Evolutionary conservation across 1,140 invertebrate species (phyloP), one percentile per base, ranked within the genome.

Genomic region (Dryas iulia): DNA sequence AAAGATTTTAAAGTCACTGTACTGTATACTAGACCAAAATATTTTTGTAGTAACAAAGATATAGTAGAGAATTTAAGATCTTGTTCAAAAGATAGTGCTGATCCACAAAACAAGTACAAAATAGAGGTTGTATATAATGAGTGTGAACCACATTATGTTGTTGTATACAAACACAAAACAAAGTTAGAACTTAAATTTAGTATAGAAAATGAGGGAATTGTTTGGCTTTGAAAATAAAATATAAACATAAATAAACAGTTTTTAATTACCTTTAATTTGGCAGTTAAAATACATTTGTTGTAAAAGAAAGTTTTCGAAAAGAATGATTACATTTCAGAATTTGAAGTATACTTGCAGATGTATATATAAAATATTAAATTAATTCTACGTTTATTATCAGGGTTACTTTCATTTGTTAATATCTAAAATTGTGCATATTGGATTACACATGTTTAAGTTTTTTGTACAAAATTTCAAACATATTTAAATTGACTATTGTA

Each of bases 11-110:
- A 88, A 79, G 59, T 82, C 21, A 77, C 75, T 33, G 69, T 82
- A 54, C 30, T 90, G 18, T 90, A 86, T 71, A 84, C 75, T 56
- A 86, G 76, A 79, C 86, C 88, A 47, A 75, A 81, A 69, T 82
- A 87, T 76, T 90, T 90, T 63, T 76, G 71, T 76, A 84, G 80
- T 61, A 82, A 47, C 66, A 90, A 86, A 74, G 83, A 84, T 54
- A 14, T 63, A 2, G 75, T 73, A 63, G 74, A 86, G 66, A 81
- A 80, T 64, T 58, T 79, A 64, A 79, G 84, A 72, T 25, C 70
- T 54, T 78, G 75, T 65, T 68, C 60, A 71, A 74, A 84, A 56
- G 0, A 61, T 59, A 54, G 69, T 65, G 65, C 63, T 28, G 14
- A 77, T 30, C 79, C 82, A 61, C 66, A 72, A 62, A 30, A 86